A percentile compares a stretch with the other conserved stretches of the same genome.
These are phyloP conservation scores for Physella acuta DNA, from an alignment of 1,140 invertebrate genomes.

Conservation along the genomic window DNA sequence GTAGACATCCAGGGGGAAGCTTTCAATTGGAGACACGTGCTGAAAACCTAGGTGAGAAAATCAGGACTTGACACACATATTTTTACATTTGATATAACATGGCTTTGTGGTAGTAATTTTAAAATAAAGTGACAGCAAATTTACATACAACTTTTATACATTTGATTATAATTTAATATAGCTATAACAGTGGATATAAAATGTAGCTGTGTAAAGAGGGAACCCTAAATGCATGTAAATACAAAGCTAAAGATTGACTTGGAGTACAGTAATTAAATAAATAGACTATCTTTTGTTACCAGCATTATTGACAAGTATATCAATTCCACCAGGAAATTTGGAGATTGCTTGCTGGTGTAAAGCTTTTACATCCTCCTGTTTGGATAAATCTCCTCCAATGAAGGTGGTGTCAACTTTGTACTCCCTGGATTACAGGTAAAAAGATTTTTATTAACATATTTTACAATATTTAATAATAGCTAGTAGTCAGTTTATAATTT, in stretches of 20 bases:
- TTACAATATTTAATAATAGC: not conserved
- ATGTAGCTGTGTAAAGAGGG: no score
- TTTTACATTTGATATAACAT: no score
- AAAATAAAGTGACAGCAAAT: no score
- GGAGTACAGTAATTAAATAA: no score
- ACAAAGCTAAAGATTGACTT: not conserved
- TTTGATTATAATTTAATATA: no score
- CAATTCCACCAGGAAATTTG: conserved; percentile 36
- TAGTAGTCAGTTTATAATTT: no score
- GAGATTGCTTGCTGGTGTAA: conserved; percentile 28
- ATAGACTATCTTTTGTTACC: conserved; percentile 33
- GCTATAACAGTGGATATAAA: no score
- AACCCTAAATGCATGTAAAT: not conserved
- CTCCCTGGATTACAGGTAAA: conserved; percentile 10
- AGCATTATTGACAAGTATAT: conserved; percentile 54
- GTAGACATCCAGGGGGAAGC: conserved; percentile 55
- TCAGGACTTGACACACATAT: no score
- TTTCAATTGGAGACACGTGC: conserved; percentile 46
- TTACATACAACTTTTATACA: no score
- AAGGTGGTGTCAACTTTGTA: conserved; percentile 24
- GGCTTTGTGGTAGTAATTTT: no score
- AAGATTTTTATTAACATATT: not conserved
- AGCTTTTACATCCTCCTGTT: conserved; percentile 6
- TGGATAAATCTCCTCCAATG: conserved; percentile 23
- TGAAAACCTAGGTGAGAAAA: conserved; percentile 55